These are phyloP conservation scores for Mythimna lalbum DNA, from an alignment of 2,888 invertebrate species.

Conservation along the genomic window DNA sequence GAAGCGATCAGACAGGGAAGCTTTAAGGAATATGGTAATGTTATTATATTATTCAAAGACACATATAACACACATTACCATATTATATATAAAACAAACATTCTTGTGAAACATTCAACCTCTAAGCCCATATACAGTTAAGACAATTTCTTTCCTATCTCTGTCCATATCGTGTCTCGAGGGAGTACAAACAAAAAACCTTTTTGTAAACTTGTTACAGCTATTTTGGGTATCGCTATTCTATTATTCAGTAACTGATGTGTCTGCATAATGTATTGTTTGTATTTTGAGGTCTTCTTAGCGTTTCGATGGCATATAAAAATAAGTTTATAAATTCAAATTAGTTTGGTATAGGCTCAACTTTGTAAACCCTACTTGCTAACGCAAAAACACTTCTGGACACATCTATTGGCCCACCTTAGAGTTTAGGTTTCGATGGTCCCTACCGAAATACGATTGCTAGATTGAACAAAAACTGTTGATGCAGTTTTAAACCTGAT, in stretches of 20 bases:
- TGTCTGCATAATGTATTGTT: constrained; percentile 16
- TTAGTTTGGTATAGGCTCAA: not conserved
- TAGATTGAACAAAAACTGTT: no score
- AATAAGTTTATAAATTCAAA: no score
- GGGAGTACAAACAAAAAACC: constrained; percentile 40
- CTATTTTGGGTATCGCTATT: constrained; percentile 32
- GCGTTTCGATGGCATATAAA: not conserved
- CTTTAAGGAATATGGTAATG: not conserved
- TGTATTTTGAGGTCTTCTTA: not conserved
- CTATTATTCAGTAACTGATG: constrained; percentile 34
- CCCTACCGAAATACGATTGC: no score
- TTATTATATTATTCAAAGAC: constrained; percentile 8
- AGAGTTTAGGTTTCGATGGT: no score
- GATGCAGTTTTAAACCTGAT: no score
- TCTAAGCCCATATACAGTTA: constrained; percentile 48
- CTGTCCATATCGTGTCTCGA: constrained; percentile 30
- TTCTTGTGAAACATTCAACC: constrained; percentile 23
- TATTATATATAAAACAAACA: constrained; percentile 24
- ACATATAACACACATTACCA: constrained; percentile 9
- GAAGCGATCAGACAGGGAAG: no score
- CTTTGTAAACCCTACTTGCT: not conserved
- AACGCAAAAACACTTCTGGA: no score
- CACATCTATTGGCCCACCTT: no score
- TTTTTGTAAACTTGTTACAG: constrained; percentile 51
- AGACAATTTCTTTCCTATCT: constrained; percentile 45